Evolutionary conservation across 2,888 invertebrate genomes (phyloP).

Genomic region (Erebia epiphron): DNA sequence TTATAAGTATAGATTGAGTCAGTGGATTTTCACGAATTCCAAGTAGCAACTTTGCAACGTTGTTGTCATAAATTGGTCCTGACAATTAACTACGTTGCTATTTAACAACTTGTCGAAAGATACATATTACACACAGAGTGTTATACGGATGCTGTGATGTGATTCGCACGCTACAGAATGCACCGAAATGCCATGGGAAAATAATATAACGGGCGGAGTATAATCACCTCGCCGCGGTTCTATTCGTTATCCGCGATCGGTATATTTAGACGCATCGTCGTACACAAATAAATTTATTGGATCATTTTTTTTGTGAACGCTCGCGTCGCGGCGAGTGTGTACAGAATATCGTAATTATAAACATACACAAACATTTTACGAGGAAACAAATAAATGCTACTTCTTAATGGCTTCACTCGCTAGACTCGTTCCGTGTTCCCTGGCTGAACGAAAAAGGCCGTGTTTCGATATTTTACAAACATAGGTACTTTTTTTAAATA

Average conservation of each 20-base stretch:
- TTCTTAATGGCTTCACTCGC: slow-evolving; percentile 11
- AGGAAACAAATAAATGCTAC: slow-evolving; percentile 34
- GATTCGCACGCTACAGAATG: not conserved
- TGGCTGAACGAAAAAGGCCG: too few species aligned
- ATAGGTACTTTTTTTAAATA: too few species aligned
- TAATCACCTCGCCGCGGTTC: slow-evolving; percentile 5
- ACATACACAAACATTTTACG: slow-evolving; percentile 34
- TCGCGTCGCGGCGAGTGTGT: slow-evolving; percentile 35
- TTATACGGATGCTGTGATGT: too few species aligned
- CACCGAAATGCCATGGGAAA: not conserved
- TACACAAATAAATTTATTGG: slow-evolving; percentile 37
- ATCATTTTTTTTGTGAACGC: slow-evolving; percentile 30
- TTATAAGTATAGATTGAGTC: too few species aligned
- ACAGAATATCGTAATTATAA: slow-evolving; percentile 38
- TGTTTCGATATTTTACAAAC: too few species aligned
- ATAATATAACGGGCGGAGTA: not conserved
- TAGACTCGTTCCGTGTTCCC: slow-evolving; percentile 6
- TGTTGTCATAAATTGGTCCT: too few species aligned
- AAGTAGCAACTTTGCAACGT: too few species aligned
- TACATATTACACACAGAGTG: too few species aligned
- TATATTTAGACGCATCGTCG: slow-evolving; percentile 37
- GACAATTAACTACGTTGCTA: too few species aligned
- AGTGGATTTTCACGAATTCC: too few species aligned
- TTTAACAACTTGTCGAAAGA: too few species aligned
- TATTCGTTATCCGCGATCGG: slow-evolving; percentile 27